Conservation (phyloP, 2,113 vertebrate genomes). For the Esox niger region DNA sequence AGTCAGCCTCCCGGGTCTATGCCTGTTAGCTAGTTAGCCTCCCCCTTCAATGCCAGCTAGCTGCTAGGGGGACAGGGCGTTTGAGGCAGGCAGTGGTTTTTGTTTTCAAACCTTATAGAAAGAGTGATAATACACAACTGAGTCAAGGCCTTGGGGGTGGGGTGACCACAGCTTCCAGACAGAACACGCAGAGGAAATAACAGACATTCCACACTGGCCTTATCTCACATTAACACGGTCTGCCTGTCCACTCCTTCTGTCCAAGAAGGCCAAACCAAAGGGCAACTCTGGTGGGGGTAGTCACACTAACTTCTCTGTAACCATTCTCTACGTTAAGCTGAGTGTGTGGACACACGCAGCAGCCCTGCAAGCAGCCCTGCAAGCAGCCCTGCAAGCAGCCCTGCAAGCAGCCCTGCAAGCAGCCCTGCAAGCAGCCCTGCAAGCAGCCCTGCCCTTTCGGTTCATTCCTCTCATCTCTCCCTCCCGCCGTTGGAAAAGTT, state of each 20-base stretch:
- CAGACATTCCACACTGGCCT: conserved; percentile 61
- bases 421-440: too few species aligned
- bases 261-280: too few species aligned
- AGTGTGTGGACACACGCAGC: background rate
- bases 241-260: too few species aligned
- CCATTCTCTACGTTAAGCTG: conserved; percentile 13
- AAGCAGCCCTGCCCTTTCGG: background rate
- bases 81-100: too few species aligned
- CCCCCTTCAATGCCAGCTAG: too few species aligned
- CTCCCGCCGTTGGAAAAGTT: background rate
- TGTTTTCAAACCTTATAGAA: background rate
- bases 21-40: too few species aligned
- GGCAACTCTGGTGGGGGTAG: too few species aligned
- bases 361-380: background rate
- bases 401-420: background rate
- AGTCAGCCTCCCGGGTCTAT: too few species aligned
- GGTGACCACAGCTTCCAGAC: conserved; percentile 27
- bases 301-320: background rate
- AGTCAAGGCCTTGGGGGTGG: background rate
- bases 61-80: too few species aligned
- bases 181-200: conserved; percentile 59
- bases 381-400: background rate
- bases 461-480: background rate
- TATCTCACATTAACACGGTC: conserved; percentile 38
- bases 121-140: too few species aligned